Evolutionary conservation across 2,797 vertebrate genomes (phyloP).

Genomic region (Bradypus variegatus): DNA sequence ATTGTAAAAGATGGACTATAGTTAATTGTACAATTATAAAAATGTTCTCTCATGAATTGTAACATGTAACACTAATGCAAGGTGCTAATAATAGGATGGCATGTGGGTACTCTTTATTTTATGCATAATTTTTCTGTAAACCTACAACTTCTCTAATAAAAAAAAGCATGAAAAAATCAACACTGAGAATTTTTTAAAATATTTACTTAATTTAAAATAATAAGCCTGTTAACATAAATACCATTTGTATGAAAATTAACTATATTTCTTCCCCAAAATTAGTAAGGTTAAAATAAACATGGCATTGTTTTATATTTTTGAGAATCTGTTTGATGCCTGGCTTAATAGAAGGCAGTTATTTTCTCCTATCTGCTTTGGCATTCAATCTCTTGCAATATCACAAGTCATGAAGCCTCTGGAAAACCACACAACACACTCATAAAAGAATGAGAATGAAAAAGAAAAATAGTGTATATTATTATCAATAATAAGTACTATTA

Average conservation of each 20-base stretch:
- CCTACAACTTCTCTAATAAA: too few species aligned
- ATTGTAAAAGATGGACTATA: too few species aligned
- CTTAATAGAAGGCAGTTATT: neutral
- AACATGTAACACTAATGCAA: too few species aligned
- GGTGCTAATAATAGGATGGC: too few species aligned
- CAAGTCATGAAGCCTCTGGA: neutral
- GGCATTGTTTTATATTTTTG: neutral
- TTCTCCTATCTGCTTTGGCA: neutral
- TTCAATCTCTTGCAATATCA: neutral
- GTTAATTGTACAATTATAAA: too few species aligned
- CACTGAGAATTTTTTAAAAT: neutral
- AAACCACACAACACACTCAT: neutral
- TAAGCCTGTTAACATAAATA: neutral
- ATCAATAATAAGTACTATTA: neutral
- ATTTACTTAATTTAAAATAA: conserved; percentile 2
- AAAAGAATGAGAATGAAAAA: neutral
- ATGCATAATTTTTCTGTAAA: too few species aligned
- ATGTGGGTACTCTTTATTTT: too few species aligned
- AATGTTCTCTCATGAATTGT: too few species aligned
- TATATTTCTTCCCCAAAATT: neutral
- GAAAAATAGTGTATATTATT: neutral
- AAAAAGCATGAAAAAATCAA: neutral
- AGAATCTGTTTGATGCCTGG: neutral
- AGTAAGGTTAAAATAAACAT: neutral
- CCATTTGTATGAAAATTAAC: neutral